Conservation (phyloP, 2,113 vertebrate species). For the Microcebus griseorufus region DNA sequence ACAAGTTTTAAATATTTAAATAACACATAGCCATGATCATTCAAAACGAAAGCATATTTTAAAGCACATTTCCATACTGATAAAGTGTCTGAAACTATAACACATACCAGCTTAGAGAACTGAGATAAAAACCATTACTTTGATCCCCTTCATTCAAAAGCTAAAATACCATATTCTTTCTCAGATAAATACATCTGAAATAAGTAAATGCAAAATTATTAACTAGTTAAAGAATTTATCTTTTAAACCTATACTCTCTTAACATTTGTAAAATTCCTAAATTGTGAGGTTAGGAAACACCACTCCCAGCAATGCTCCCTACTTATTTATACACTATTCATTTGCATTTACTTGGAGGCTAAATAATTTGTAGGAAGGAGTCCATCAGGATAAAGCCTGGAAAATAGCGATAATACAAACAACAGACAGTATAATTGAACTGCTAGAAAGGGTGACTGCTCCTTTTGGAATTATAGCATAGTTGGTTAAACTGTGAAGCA, state of each 20-base stretch:
- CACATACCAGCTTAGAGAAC: not conserved
- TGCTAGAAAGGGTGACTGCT: not conserved
- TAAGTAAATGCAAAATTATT: constrained; percentile 61
- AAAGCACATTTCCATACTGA: constrained; percentile 24
- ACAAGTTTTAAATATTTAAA: constrained; percentile 58
- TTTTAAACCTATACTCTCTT: not conserved
- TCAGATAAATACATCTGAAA: constrained; percentile 55
- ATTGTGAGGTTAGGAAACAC: not conserved
- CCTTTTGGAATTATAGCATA: rapidly evolving
- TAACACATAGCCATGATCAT: constrained; percentile 22
- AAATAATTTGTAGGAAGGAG: not conserved
- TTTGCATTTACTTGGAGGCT: not conserved
- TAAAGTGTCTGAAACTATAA: not conserved
- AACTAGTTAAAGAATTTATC: not conserved
- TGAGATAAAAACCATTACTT: not conserved
- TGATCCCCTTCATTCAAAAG: constrained; percentile 31
- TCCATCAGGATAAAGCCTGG: not conserved
- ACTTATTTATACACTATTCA: not conserved
- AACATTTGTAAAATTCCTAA: not conserved
- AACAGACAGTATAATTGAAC: not conserved
- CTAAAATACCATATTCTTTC: constrained; percentile 15
- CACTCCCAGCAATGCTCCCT: not conserved
- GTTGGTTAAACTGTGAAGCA: not conserved
- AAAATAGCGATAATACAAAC: not conserved
- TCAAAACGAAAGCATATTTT: constrained; percentile 34